Percentiles rank a stretch among this genome's conserved stretches.
Conservation (phyloP, 1,140 invertebrate species). For the Zophobas atratus region DNA sequence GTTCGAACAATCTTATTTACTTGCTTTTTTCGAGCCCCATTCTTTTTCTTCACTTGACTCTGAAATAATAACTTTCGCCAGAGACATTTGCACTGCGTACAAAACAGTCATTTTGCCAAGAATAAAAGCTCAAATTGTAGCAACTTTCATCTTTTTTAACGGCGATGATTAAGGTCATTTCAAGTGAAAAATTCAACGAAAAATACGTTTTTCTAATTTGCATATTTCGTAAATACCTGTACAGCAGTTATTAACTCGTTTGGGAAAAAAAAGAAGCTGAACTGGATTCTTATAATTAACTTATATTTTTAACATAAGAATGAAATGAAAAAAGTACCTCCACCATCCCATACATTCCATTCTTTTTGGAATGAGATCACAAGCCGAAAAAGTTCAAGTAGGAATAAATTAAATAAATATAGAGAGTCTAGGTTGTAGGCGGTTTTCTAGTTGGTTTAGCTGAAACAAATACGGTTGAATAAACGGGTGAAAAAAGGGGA, state of each 20-base stretch:
- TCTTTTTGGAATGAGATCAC: background rate
- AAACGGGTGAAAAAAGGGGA: background rate
- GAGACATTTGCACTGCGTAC: too few relatives aligned
- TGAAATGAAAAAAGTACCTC: slow-evolving; percentile 2
- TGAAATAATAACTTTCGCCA: too few relatives aligned
- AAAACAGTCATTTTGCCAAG: too few relatives aligned
- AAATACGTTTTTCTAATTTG: slow-evolving; percentile 2
- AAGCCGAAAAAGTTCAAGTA: background rate
- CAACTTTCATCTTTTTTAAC: too few relatives aligned
- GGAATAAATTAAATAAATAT: slow-evolving; percentile 7
- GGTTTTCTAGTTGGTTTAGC: background rate
- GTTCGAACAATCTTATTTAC: too few relatives aligned
- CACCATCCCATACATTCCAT: slow-evolving; percentile 3
- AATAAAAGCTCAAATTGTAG: too few relatives aligned
- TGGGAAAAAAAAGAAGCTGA: slow-evolving; percentile 2
- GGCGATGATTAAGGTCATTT: too few relatives aligned
- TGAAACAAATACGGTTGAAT: slow-evolving; percentile 3
- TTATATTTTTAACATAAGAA: slow-evolving; percentile 14
- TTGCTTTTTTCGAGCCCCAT: too few relatives aligned
- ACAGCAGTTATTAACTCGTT: background rate
- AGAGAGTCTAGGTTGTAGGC: background rate
- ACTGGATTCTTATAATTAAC: background rate
- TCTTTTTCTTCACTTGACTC: too few relatives aligned
- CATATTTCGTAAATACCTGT: slow-evolving; percentile 23
- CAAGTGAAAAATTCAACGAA: too few relatives aligned